A percentile compares a stretch with the other conserved stretches of the same genome.
Evolutionary conservation across 2,797 vertebrate genomes (phyloP).

Genomic region (Valencia hispanica): DNA sequence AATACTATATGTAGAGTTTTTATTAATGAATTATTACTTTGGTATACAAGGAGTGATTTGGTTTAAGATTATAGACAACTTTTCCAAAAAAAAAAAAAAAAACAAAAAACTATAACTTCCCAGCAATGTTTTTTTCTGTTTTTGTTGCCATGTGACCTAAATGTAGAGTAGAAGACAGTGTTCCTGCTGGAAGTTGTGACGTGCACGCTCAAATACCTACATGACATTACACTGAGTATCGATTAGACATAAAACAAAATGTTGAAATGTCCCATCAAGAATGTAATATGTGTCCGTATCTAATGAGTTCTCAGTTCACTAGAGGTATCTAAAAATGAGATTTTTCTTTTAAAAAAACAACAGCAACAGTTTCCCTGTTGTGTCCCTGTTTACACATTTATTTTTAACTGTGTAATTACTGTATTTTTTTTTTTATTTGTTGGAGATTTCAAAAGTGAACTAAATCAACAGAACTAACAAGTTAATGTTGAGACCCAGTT

Average conservation of each 20-base stretch:
- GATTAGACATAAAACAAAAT: not conserved
- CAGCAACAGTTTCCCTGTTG: not conserved
- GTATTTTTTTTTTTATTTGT: not conserved
- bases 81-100: not conserved
- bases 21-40: not conserved
- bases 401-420: not conserved
- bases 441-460: not conserved
- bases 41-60: not conserved
- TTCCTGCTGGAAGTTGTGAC: not conserved
- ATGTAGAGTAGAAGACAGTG: not conserved
- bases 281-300: not conserved
- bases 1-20: not conserved
- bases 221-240: conserved; percentile 15
- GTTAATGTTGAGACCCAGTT: not conserved
- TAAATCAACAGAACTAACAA: not conserved
- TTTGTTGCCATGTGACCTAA: not conserved
- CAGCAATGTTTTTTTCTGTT: not conserved
- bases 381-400: not conserved
- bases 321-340: not conserved
- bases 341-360: not conserved
- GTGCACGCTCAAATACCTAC: not conserved
- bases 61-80: not conserved
- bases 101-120: not conserved
- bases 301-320: not conserved
- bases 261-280: not conserved